Base-by-base conservation (phyloP, 2,797 vertebrate genomes). In the Artibeus lituratus region DNA sequence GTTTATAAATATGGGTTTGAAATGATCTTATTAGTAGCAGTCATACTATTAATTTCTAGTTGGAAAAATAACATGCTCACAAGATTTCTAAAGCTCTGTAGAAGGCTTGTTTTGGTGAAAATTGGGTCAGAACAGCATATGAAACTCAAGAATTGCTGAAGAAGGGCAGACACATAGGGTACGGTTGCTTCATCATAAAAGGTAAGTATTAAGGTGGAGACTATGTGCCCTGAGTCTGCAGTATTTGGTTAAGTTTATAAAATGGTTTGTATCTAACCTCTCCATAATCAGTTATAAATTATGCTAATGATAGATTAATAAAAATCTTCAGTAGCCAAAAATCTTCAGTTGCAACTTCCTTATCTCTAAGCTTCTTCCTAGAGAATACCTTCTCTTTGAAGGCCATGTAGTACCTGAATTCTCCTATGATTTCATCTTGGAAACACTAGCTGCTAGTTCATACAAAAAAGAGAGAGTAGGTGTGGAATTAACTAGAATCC, bases 381-480 rank as follows among this genome's bases (percentile, higher is more conserved):
- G 82, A 87, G 88, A 91, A 74, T 90, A 49, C 90, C 55, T 90
- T 87, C 32, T 59, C 97, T 96, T 73, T 73, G 89, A 22, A 96
- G 92, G 44, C 14, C 14, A 12, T 29, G 12, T 87, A 29, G 70
- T 77, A 47, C 78, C 22, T 84, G 73, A 37, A 94, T 62, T 96
- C 72, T 94, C 74, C 37, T 44, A 81, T 32, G 59, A 90, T 86
- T 90, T 16, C 72, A 44, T 80, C 82, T 94, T 92, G 3, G 84
- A 93, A 95, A 96, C 90, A 93, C 3, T 91, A 37, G 94, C 76
- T 96, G 74, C 90, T 96, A 49, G 80, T 94, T 81, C 77, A 55
- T 87, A 51, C 92, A 96, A 95, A 96, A 59, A 93, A 67, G 93
- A 57, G 76, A 96, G 91, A 93, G 89, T 96, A 95, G 87, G 55